A percentile compares a stretch with the other conserved stretches of the same genome.
Conservation (phyloP, 1,140 invertebrate species). For the Acarapis woodi region DNA sequence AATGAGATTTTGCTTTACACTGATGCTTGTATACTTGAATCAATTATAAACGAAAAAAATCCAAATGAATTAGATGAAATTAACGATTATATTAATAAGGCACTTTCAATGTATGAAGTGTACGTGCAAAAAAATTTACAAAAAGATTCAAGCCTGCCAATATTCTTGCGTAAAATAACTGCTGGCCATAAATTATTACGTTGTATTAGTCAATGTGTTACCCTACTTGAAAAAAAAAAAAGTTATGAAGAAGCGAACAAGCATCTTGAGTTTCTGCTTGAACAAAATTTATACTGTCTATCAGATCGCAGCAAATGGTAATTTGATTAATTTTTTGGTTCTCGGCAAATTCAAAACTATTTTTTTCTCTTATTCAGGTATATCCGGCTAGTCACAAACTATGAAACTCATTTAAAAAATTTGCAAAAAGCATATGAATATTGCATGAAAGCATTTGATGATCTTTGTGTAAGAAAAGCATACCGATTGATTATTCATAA, state of each 20-base stretch:
- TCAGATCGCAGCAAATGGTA: slow-evolving; percentile 23
- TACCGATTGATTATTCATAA: slow-evolving; percentile 19
- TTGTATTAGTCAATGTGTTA: slow-evolving; percentile 19
- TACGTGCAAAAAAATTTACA: slow-evolving; percentile 1
- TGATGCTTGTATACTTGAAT: slow-evolving; percentile 15
- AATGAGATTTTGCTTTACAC: slow-evolving; percentile 19
- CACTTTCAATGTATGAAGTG: slow-evolving; percentile 9
- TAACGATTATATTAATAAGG: slow-evolving; percentile 12
- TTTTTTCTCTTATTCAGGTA: too few relatives aligned
- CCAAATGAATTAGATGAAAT: slow-evolving; percentile 16
- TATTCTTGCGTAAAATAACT: slow-evolving; percentile 21
- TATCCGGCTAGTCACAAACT: slow-evolving; percentile 23
- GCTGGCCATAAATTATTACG: slow-evolving; percentile 19
- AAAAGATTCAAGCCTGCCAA: slow-evolving; percentile 15
- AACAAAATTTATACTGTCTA: slow-evolving; percentile 16
- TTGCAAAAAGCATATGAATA: slow-evolving; percentile 17
- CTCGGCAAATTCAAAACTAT: too few relatives aligned
- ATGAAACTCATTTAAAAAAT: slow-evolving; percentile 23
- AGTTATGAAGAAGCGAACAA: slow-evolving; percentile 20
- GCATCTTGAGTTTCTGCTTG: slow-evolving; percentile 19
- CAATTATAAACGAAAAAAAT: slow-evolving; percentile 14
- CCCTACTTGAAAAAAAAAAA: slow-evolving; percentile 20
- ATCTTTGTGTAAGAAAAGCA: slow-evolving; percentile 17
- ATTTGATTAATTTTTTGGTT: too few relatives aligned
- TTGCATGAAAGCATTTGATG: slow-evolving; percentile 17